phyloP scores from a whole-genome alignment of 2,113 vertebrate genomes.

The Deroptyus accipitrinus region DNA sequence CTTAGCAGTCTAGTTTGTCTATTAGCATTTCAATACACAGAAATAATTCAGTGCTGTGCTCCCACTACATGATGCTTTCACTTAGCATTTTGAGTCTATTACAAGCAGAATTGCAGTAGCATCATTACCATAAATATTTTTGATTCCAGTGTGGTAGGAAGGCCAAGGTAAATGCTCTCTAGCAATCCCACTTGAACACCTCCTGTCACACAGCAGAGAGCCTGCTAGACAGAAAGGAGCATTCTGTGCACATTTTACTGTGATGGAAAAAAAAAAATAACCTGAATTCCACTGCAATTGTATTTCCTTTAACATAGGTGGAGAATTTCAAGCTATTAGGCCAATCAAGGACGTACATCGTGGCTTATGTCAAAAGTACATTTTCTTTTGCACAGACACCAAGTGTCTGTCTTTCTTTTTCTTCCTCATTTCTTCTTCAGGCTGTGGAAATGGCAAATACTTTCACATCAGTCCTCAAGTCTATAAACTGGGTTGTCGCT shows the following conservation, averaged over 20 bases:
- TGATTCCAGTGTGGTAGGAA: background rate
- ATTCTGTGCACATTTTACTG: background rate
- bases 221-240: slow-evolving; percentile 28
- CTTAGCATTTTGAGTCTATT: slow-evolving; percentile 20
- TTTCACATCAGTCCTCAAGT: slow-evolving; percentile 77
- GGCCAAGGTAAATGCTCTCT: slow-evolving; percentile 22
- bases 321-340: slow-evolving; percentile 12
- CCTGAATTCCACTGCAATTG: background rate
- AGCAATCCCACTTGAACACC: slow-evolving; percentile 15
- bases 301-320: background rate
- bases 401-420: background rate
- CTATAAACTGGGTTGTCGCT: slow-evolving; percentile 78
- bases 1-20: slow-evolving; percentile 41
- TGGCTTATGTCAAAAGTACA: background rate
- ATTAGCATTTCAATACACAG: slow-evolving; percentile 31
- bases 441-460: slow-evolving; percentile 82
- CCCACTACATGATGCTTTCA: background rate
- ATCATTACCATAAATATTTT: slow-evolving; percentile 34
- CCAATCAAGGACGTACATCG: background rate
- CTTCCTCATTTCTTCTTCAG: slow-evolving; percentile 58
- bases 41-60: slow-evolving; percentile 23
- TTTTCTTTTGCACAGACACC: background rate
- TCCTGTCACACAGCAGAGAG: background rate
- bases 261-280: slow-evolving; percentile 43
- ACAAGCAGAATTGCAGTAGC: slow-evolving; percentile 36